Percentiles rank a stretch among this genome's conserved stretches.
phyloP scores from a whole-genome alignment of 1,140 invertebrate genomes.

The Sarcophaga peregrina region DNA sequence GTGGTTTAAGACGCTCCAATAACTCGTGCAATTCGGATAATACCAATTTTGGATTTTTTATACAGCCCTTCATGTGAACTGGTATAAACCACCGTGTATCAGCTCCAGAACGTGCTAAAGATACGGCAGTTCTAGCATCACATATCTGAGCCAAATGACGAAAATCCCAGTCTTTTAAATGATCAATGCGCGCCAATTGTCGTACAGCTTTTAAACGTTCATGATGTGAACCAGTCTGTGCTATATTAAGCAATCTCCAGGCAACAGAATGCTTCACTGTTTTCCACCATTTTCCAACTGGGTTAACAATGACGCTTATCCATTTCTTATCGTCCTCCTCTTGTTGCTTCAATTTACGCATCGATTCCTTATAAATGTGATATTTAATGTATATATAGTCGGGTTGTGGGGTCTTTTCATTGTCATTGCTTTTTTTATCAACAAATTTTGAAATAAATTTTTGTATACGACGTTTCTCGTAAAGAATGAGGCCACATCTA shows the following conservation, averaged over 20 bases:
- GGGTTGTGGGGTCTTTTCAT: conserved; percentile 61
- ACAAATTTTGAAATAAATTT: conserved; percentile 56
- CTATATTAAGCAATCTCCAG: conserved; percentile 66
- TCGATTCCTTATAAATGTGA: conserved; percentile 64
- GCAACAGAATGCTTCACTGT: conserved; percentile 68
- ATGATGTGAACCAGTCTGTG: conserved; percentile 63
- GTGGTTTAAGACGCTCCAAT: conserved; percentile 52
- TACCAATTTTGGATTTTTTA: conserved; percentile 61
- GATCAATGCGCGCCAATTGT: conserved; percentile 65
- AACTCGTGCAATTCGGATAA: conserved; percentile 60
- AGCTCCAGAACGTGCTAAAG: conserved; percentile 70
- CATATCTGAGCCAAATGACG: conserved; percentile 73
- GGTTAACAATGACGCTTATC: conserved; percentile 64
- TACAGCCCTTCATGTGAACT: conserved; percentile 56
- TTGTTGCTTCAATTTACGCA: conserved; percentile 60
- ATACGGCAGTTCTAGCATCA: conserved; percentile 73
- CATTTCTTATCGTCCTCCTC: conserved; percentile 65
- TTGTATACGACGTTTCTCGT: conserved; percentile 57
- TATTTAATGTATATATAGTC: conserved; percentile 66
- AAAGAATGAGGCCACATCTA: conserved; percentile 60
- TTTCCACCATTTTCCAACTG: conserved; percentile 66
- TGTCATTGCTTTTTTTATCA: conserved; percentile 56
- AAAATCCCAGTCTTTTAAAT: conserved; percentile 72
- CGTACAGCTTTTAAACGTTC: conserved; percentile 67
- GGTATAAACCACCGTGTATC: conserved; percentile 71